Percentiles rank a stretch among this genome's conserved stretches.
Conservation (phyloP, 2,888 invertebrate genomes). For the Orthosia gothica region DNA sequence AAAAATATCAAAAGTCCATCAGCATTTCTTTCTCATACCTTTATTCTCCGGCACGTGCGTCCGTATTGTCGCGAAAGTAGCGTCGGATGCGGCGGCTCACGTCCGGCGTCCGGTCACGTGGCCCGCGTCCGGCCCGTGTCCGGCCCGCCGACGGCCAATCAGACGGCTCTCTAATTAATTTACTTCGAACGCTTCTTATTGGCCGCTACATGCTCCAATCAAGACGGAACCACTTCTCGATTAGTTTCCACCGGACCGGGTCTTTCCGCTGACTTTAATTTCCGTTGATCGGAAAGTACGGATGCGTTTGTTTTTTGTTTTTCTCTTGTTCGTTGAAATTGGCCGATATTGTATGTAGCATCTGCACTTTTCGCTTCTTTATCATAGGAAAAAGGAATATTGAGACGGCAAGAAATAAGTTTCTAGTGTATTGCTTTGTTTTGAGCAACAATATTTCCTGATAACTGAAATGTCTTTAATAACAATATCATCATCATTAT, state of each 20-base stretch:
- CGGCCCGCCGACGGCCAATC: constrained; percentile 56
- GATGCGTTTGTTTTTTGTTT: constrained; percentile 36
- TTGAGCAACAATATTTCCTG: neutral
- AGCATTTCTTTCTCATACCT: constrained; percentile 61
- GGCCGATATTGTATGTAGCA: constrained; percentile 24
- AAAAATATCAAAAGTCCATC: constrained; percentile 36
- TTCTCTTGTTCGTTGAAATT: constrained; percentile 24
- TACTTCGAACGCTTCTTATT: constrained; percentile 65
- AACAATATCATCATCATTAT: no score
- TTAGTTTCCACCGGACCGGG: constrained; percentile 43
- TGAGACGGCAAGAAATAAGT: no score
- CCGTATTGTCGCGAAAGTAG: constrained; percentile 65
- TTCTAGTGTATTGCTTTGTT: neutral
- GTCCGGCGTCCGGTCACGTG: constrained; percentile 67
- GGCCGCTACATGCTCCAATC: constrained; percentile 67
- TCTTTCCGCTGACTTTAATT: constrained; percentile 61
- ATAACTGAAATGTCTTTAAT: no score
- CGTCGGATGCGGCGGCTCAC: constrained; percentile 66
- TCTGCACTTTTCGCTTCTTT: constrained; percentile 11
- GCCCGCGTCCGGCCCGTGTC: constrained; percentile 46
- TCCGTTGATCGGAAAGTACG: constrained; percentile 53
- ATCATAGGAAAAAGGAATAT: constrained; percentile 3
- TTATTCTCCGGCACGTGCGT: constrained; percentile 61
- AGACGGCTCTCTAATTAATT: constrained; percentile 63
- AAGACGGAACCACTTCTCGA: constrained; percentile 54